Percentiles rank a stretch among this genome's conserved stretches.
phyloP scores from a whole-genome alignment of 2,113 vertebrate genomes.

The Oreochromis spilurus region DNA sequence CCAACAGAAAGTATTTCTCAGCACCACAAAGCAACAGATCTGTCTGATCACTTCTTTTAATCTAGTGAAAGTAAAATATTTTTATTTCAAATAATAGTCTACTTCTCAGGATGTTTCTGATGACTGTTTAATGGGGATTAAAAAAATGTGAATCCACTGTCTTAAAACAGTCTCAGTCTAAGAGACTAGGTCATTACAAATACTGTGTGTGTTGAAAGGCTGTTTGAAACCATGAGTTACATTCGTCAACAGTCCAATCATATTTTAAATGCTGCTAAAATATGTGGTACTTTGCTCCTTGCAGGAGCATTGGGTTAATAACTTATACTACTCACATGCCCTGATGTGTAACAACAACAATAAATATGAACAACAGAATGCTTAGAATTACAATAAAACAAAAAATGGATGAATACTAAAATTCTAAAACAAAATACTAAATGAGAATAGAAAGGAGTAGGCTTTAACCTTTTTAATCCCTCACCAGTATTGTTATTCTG shows the following conservation, averaged over 20 bases:
- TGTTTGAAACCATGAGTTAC: not conserved
- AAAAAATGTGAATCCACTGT: not conserved
- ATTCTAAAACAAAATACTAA: not conserved
- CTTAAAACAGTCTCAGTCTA: not conserved
- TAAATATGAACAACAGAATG: not conserved
- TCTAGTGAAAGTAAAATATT: not conserved
- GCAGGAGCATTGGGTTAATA: not conserved
- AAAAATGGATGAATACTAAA: not conserved
- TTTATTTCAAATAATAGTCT: not conserved
- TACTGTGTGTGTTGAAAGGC: not conserved
- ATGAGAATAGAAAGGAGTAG: not conserved
- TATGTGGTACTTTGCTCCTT: not conserved
- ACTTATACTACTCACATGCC: no score
- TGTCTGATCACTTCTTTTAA: not conserved
- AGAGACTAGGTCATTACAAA: not conserved
- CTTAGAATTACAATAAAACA: not conserved
- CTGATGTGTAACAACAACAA: not conserved
- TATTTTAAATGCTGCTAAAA: not conserved
- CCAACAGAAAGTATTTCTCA: not conserved
- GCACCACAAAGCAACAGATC: not conserved
- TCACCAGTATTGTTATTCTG: not conserved
- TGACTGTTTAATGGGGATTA: not conserved
- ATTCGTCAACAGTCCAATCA: not conserved
- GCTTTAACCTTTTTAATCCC: not conserved
- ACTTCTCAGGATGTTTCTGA: not conserved